Percentiles rank a stretch among this genome's conserved stretches.
Conservation (phyloP, 2,113 vertebrate genomes). For the Notiomystis cincta region DNA sequence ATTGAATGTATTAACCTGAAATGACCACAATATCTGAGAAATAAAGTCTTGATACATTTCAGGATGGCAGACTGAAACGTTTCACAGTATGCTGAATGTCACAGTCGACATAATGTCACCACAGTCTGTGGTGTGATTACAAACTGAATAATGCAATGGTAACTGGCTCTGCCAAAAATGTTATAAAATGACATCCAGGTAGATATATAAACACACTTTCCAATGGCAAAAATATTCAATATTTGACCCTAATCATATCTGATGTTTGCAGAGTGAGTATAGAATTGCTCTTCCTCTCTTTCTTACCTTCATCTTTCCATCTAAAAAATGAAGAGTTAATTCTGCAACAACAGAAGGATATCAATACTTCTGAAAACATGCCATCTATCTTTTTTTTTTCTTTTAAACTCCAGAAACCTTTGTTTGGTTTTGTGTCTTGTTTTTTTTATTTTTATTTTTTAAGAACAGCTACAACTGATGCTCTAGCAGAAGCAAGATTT, state of each 20-base stretch:
- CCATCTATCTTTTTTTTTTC: background rate
- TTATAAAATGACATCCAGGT: background rate
- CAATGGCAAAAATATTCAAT: background rate
- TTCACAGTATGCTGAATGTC: background rate
- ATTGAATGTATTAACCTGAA: background rate
- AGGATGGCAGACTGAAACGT: background rate
- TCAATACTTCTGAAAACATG: background rate
- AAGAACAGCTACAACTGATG: background rate
- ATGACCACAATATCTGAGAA: background rate
- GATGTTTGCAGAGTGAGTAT: background rate
- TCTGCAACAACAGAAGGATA: background rate
- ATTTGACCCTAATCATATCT: background rate
- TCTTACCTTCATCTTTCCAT: background rate
- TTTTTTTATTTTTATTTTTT: background rate
- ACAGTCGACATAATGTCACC: background rate
- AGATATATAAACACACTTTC: background rate
- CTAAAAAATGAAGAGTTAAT: background rate
- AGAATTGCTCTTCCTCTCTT: background rate
- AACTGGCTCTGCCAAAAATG: background rate
- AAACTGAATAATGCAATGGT: background rate
- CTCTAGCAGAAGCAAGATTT: constrained; percentile 1
- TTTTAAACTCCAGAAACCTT: background rate
- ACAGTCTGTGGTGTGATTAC: background rate
- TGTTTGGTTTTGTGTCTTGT: background rate
- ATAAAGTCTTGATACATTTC: background rate